Base-by-base conservation (phyloP, 2,113 vertebrate genomes). In the Talpa occidentalis region DNA sequence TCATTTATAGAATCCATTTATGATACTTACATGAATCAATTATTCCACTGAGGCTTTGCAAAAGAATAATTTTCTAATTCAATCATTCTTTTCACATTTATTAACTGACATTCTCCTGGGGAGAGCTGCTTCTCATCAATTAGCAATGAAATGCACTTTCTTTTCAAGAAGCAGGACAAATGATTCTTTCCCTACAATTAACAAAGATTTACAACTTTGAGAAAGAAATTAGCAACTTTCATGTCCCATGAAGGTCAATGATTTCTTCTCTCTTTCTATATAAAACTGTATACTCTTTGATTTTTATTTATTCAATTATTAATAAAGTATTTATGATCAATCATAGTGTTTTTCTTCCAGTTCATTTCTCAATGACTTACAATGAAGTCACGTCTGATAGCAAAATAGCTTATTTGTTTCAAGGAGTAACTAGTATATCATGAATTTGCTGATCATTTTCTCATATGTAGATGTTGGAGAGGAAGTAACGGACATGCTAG, bases 11-110 rank as follows among this genome's bases (percentile, higher is more conserved):
- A 76, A 42, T 89, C 19, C 49, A n/a, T 10, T 72, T 80, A 62
- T 10, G 56, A 74, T 44, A 59, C 10, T 91, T 47, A 11, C 40
- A 54, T 37, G 35, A 67, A 60, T 86, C 24, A 73, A 60, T 89
- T 22, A 83, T 47, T 86, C 73, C 40, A 72, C 0, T 52, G 42
- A 86, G 24, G 47, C 72, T n/a, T 70, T 54, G 26, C 44, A 81
- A 84, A 84, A 70, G 19, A 35, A 22, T 74, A 64, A 44, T 88
- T 79, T 88, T 94, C 66, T 35, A 79, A 35, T 82, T 78, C n/a
- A 30, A 11, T 56, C n/a, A 72, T 22, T 82, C 60, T 69, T 54
- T 77, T 52, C 28, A 60, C 17, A 49, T 66, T 22, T 47, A 66
- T 66, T 77, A 86, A 21, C n/a, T 77, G 52, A 56, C 32, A 76